phyloP scores from a whole-genome alignment of 1,140 invertebrate genomes.

The Leptinotarsa undecemlineata region DNA sequence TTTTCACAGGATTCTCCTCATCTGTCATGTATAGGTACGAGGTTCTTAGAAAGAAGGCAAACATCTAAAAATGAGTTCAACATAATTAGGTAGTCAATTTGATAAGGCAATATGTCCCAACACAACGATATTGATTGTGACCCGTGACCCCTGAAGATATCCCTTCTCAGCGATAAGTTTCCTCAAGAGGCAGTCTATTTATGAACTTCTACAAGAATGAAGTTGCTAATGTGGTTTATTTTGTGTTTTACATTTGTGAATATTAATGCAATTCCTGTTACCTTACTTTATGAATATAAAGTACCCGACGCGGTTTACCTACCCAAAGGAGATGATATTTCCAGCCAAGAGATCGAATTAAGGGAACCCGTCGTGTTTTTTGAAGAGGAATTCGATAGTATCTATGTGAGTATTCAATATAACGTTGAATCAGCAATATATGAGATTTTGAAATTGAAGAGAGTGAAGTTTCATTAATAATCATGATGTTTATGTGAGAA shows the following conservation, averaged over 20 bases:
- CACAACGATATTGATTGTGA: conserved; percentile 14
- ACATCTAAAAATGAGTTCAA: background rate
- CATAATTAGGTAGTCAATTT: background rate
- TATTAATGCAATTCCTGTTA: conserved; percentile 33
- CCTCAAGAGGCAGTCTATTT: background rate
- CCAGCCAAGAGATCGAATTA: conserved; percentile 57
- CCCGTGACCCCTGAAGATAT: conserved; percentile 24
- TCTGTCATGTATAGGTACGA: background rate
- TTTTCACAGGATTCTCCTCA: too few species aligned
- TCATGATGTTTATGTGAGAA: too few species aligned
- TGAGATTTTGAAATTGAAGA: too few species aligned
- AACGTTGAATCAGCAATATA: background rate
- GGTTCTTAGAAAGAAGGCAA: background rate
- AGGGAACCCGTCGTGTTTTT: conserved; percentile 55
- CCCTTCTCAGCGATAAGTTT: background rate
- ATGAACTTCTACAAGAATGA: conserved; percentile 32
- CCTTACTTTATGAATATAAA: conserved; percentile 42
- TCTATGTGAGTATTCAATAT: conserved; percentile 50
- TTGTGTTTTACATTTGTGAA: conserved; percentile 32
- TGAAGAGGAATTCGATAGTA: conserved; percentile 45
- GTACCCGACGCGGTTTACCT: conserved; percentile 45
- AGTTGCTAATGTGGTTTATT: conserved; percentile 36
- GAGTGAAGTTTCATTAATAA: too few species aligned
- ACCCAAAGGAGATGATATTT: conserved; percentile 56
- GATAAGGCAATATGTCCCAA: conserved; percentile 4